Percentiles rank a stretch among this genome's conserved stretches.
These are phyloP conservation scores for Himalopsyche anomala DNA, from an alignment of 2,888 invertebrate genomes.

Conservation along the genomic window DNA sequence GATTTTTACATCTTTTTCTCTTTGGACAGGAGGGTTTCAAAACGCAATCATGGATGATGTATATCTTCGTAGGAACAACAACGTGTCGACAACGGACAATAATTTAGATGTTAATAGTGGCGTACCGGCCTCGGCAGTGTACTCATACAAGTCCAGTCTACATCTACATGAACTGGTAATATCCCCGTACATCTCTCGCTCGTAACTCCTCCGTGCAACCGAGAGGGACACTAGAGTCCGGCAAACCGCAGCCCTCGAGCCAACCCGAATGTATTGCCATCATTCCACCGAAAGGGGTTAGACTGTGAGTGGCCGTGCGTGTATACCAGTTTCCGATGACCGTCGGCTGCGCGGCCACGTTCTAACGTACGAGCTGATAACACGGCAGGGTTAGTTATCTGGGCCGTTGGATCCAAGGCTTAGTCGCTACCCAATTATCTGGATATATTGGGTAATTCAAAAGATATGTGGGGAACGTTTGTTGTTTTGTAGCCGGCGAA, in stretches of 20 bases:
- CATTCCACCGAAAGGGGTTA: conserved; percentile 41
- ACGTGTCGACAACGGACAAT: conserved; percentile 46
- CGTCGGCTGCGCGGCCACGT: conserved; percentile 24
- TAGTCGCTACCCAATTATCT: conserved; percentile 76
- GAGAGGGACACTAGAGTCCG: conserved; percentile 29
- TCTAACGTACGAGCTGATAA: conserved; percentile 49
- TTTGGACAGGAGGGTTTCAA: not conserved
- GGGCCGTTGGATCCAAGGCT: conserved; percentile 72
- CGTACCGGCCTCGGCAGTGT: conserved; percentile 29
- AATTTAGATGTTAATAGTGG: conserved; percentile 47
- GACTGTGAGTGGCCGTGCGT: conserved; percentile 35
- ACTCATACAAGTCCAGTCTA: conserved; percentile 31
- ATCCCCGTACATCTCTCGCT: not conserved
- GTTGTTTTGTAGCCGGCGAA: conserved; percentile 53
- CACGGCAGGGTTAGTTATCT: conserved; percentile 70
- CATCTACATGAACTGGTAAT: not conserved
- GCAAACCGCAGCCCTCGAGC: conserved; percentile 43
- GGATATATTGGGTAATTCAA: conserved; percentile 76
- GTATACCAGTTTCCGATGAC: not conserved
- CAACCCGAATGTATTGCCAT: conserved; percentile 25
- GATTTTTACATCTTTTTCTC: too few relatives aligned
- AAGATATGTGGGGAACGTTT: conserved; percentile 72
- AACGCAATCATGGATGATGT: conserved; percentile 46
- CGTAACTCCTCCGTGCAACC: not conserved
- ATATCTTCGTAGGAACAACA: conserved; percentile 22